phyloP scores from a whole-genome alignment of 2,888 invertebrate species.

The Heliconius sara region DNA sequence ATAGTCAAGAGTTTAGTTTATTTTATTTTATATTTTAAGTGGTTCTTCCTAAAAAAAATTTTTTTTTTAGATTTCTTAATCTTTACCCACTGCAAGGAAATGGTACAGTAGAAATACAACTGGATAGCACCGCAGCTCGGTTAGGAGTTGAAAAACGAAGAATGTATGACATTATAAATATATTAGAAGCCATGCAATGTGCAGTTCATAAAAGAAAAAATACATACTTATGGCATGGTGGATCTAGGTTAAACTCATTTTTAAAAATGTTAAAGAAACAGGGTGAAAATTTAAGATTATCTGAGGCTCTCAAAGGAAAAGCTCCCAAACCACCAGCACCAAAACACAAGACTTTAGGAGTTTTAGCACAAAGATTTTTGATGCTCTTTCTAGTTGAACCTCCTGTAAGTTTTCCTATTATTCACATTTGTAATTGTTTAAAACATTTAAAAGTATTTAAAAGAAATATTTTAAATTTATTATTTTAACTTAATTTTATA shows the following conservation, averaged over 20 bases:
- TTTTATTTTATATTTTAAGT: not conserved
- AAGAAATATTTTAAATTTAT: not conserved
- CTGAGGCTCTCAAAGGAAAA: conserved; percentile 79
- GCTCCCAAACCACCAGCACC: conserved; percentile 79
- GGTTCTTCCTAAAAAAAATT: not conserved
- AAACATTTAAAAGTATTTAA: not conserved
- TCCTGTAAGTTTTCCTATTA: conserved; percentile 75
- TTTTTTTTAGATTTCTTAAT: conserved; percentile 78
- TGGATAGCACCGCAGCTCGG: conserved; percentile 86
- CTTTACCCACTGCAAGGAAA: conserved; percentile 82
- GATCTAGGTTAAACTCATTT: conserved; percentile 84
- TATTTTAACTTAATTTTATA: conserved; percentile 23
- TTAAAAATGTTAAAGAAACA: conserved; percentile 85
- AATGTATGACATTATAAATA: conserved; percentile 90
- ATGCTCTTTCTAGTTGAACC: conserved; percentile 88
- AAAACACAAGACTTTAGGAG: conserved; percentile 87
- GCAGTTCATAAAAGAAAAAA: conserved; percentile 87
- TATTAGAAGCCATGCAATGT: conserved; percentile 88
- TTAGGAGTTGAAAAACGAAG: conserved; percentile 87
- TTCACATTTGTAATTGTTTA: not conserved
- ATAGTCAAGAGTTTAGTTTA: not conserved
- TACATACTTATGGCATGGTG: conserved; percentile 88
- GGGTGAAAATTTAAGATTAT: conserved; percentile 80
- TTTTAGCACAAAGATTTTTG: conserved; percentile 88
- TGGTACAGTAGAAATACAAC: conserved; percentile 82